phyloP scores from a whole-genome alignment of 2,113 vertebrate genomes.

The Argyrosomus japonicus region DNA sequence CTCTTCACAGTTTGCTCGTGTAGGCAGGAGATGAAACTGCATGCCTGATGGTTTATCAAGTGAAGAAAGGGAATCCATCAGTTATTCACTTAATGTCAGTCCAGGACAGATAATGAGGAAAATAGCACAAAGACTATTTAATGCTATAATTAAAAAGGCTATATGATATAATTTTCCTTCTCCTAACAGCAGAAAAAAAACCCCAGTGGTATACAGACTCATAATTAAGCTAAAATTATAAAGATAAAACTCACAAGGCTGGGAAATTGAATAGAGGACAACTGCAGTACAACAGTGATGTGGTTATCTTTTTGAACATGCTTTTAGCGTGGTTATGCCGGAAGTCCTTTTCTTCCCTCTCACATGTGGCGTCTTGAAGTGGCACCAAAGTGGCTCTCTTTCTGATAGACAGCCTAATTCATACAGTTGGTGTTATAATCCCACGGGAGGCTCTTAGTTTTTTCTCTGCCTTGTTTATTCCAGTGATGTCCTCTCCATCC shows the following conservation, averaged over 20 bases:
- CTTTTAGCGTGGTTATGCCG: slow-evolving; percentile 35
- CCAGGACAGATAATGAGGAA: slow-evolving; percentile 40
- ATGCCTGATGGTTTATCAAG: slow-evolving; percentile 56
- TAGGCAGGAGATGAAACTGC: slow-evolving; percentile 53
- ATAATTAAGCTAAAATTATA: slow-evolving; percentile 54
- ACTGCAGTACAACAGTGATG: slow-evolving; percentile 43
- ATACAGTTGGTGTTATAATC: slow-evolving; percentile 56
- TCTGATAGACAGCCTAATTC: slow-evolving; percentile 65
- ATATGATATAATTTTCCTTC: slow-evolving; percentile 47
- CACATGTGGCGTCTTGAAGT: slow-evolving; percentile 30
- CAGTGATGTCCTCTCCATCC: slow-evolving; percentile 55
- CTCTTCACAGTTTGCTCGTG: slow-evolving; percentile 43
- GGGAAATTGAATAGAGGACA: slow-evolving; percentile 45
- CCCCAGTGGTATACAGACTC: slow-evolving; percentile 10
- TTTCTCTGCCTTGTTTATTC: slow-evolving; percentile 65
- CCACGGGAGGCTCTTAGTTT: slow-evolving; percentile 48
- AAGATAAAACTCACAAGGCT: slow-evolving; percentile 37
- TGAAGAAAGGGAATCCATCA: slow-evolving; percentile 46
- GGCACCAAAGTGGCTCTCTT: slow-evolving; percentile 42
- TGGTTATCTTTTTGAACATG: slow-evolving; percentile 53
- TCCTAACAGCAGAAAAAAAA: slow-evolving; percentile 22
- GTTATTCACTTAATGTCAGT: slow-evolving; percentile 57
- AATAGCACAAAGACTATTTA: slow-evolving; percentile 34
- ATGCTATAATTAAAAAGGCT: slow-evolving; percentile 34
- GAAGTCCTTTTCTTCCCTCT: slow-evolving; percentile 23